phyloP scores from a whole-genome alignment of 2,797 vertebrate genomes.

The Tapera naevia region DNA sequence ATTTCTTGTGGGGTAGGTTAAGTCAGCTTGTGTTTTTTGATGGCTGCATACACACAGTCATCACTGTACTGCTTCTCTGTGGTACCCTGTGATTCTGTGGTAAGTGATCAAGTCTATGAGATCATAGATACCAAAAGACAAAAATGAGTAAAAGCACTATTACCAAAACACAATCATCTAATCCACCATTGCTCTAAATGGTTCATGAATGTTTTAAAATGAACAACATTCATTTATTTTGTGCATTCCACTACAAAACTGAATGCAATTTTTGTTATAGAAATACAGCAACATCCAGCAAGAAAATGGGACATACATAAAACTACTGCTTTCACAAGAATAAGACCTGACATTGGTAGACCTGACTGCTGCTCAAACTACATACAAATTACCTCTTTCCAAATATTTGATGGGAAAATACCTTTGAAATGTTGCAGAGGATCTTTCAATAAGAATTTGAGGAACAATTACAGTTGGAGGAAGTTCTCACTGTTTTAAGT shows the following conservation, averaged over 20 bases:
- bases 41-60: not conserved
- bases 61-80: not conserved
- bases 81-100: not conserved
- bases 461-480: not conserved
- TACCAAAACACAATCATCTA: not conserved
- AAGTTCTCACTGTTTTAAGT: conserved; percentile 14
- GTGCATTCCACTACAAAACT: not conserved
- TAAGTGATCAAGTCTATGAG: not conserved
- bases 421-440: not conserved
- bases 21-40: not conserved
- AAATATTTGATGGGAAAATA: conserved; percentile 6
- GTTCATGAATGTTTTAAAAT: not conserved
- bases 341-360: not conserved
- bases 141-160: not conserved
- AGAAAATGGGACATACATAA: not conserved
- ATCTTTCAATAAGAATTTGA: not conserved
- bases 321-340: not conserved
- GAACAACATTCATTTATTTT: not conserved
- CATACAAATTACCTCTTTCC: conserved; percentile 8
- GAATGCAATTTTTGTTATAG: not conserved
- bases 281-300: not conserved
- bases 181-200: not conserved
- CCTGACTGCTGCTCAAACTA: not conserved
- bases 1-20: not conserved
- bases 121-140: not conserved